phyloP scores from a whole-genome alignment of 1,140 invertebrate genomes.

The Trachymyrmex cornetzi region DNA sequence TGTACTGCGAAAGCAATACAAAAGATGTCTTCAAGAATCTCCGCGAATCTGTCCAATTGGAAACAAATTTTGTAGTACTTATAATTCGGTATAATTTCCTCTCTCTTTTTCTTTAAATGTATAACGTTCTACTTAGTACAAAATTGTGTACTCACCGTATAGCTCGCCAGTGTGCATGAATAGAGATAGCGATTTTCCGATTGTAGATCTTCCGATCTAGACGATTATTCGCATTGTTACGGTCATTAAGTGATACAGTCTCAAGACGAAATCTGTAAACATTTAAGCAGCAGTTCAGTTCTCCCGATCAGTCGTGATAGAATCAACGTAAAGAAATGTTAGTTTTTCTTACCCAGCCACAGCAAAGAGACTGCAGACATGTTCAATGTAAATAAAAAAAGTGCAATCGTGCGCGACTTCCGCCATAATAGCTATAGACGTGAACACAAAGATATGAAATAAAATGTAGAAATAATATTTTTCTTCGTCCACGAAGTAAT shows the following conservation, averaged over 20 bases:
- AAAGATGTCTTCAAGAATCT: conserved; percentile 17
- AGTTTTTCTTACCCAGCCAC: conserved; percentile 16
- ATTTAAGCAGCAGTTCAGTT: background rate
- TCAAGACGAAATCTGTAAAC: background rate
- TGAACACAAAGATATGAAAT: background rate
- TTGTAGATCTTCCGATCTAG: background rate
- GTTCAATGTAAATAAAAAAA: background rate
- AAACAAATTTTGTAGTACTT: no score
- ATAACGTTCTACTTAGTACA: no score
- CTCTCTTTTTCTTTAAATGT: no score
- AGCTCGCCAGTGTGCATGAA: conserved; percentile 20
- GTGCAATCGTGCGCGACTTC: background rate
- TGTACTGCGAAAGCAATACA: background rate
- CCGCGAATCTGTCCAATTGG: no score
- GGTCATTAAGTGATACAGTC: background rate
- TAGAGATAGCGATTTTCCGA: conserved; percentile 14
- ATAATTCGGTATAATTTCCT: no score
- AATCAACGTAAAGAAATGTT: background rate
- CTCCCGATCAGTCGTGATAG: background rate
- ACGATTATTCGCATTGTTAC: background rate
- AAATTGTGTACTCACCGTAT: conserved; percentile 9
- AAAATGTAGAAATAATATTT: conserved; percentile 31
- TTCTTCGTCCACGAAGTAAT: background rate
- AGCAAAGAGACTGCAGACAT: conserved; percentile 27
- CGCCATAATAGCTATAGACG: background rate